Conservation (phyloP, 2,888 invertebrate genomes). For the Mamestra brassicae region DNA sequence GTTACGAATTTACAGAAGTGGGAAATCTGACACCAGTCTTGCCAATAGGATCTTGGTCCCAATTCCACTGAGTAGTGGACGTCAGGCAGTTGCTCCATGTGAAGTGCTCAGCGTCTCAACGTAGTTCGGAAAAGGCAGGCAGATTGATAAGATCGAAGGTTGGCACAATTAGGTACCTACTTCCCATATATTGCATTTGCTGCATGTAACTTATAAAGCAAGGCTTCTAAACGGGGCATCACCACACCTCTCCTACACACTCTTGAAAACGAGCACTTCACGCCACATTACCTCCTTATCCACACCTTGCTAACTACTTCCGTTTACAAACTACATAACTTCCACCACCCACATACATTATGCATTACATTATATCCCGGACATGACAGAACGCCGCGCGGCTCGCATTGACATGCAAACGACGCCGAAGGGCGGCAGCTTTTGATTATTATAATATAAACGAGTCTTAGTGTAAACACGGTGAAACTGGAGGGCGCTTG, state of each 20-base stretch:
- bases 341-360: constrained; percentile 35
- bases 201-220: not conserved
- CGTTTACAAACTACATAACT: constrained; percentile 21
- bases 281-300: not conserved
- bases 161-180: too few relatives aligned
- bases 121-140: too few relatives aligned
- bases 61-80: too few relatives aligned
- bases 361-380: constrained; percentile 50
- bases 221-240: not conserved
- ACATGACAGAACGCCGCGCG: not conserved
- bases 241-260: not conserved
- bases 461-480: constrained; percentile 51
- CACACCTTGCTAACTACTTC: constrained; percentile 1
- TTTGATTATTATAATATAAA: constrained; percentile 55
- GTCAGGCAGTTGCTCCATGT: too few relatives aligned
- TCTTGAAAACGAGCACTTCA: not conserved
- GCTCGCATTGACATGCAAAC: constrained; percentile 59
- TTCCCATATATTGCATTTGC: not conserved
- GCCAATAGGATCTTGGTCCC: too few relatives aligned
- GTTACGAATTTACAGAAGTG: too few relatives aligned
- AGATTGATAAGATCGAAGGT: too few relatives aligned
- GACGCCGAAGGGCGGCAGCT: constrained; percentile 34
- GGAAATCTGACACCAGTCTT: too few relatives aligned
- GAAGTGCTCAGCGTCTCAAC: too few relatives aligned
- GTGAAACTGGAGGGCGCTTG: constrained; percentile 34